Conservation (phyloP, 2,888 invertebrate genomes). For the Drosophila setosimentum region DNA sequence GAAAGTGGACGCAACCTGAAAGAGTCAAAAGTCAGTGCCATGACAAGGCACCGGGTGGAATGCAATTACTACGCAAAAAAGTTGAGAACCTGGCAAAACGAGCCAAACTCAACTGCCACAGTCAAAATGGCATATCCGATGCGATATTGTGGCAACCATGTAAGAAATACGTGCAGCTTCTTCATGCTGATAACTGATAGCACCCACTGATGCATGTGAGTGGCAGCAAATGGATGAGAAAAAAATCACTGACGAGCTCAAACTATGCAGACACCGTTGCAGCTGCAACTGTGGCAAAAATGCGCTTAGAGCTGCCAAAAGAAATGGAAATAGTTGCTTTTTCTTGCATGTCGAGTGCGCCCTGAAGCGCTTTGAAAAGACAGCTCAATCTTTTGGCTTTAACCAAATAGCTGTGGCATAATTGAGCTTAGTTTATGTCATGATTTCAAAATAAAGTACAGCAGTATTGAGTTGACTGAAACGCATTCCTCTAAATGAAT, state of each 20-base stretch:
- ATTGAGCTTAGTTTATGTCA: constrained; percentile 24
- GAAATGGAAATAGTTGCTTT: constrained; percentile 30
- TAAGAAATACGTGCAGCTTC: constrained; percentile 55
- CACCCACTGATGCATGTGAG: constrained; percentile 24
- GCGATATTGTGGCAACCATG: constrained; percentile 45
- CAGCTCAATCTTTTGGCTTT: constrained; percentile 29
- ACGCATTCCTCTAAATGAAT: constrained; percentile 5
- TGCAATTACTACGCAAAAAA: constrained; percentile 47
- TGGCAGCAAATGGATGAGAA: constrained; percentile 13
- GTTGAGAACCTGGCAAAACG: neutral
- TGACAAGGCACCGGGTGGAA: constrained; percentile 49
- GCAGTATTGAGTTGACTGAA: constrained; percentile 22
- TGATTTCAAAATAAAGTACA: constrained; percentile 18
- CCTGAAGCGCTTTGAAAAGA: constrained; percentile 16
- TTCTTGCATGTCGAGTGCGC: constrained; percentile 2
- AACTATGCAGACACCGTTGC: constrained; percentile 35
- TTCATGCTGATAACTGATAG: constrained; percentile 8
- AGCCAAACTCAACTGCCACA: constrained; percentile 24
- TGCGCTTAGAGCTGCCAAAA: constrained; percentile 25
- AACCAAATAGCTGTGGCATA: constrained; percentile 3
- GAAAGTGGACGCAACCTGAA: constrained; percentile 20
- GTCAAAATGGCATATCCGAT: constrained; percentile 68
- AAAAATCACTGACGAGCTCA: constrained; percentile 5
- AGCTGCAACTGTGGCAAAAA: constrained; percentile 32
- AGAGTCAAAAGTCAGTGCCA: constrained; percentile 25